Conservation (phyloP, 2,888 invertebrate genomes). For the Cheilosia soror region DNA sequence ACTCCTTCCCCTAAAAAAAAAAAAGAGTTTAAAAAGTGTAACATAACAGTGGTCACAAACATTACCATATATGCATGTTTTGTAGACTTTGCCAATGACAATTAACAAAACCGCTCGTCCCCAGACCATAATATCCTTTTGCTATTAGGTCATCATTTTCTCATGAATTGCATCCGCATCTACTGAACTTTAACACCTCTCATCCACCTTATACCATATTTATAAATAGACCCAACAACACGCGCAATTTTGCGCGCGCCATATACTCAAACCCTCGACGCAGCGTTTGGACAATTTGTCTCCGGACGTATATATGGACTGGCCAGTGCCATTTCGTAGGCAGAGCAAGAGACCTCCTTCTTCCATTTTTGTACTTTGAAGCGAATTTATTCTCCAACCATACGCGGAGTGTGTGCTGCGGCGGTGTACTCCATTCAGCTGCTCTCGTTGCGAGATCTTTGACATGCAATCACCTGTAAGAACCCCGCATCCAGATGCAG, state of each 20-base stretch:
- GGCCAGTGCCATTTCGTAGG: slow-evolving; percentile 63
- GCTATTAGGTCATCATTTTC: slow-evolving; percentile 55
- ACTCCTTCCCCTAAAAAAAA: too few relatives aligned
- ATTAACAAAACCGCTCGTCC: too few relatives aligned
- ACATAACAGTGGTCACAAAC: too few relatives aligned
- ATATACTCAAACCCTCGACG: slow-evolving; percentile 21
- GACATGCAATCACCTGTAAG: slow-evolving; percentile 69
- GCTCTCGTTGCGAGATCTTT: slow-evolving; percentile 56
- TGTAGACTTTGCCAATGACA: too few relatives aligned
- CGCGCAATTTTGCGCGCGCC: slow-evolving; percentile 45
- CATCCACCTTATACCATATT: slow-evolving; percentile 8
- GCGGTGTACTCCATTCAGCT: slow-evolving; percentile 11
- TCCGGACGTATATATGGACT: slow-evolving; percentile 65
- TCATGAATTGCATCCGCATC: slow-evolving; percentile 44
- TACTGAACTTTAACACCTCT: slow-evolving; percentile 45
- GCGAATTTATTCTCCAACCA: slow-evolving; percentile 65
- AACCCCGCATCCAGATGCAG: slow-evolving; percentile 44
- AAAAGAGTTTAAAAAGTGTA: too few relatives aligned
- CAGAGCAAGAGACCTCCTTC: slow-evolving; percentile 38
- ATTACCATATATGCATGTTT: too few relatives aligned
- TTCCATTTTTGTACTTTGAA: slow-evolving; percentile 64
- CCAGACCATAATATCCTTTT: neutral
- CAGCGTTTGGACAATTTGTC: slow-evolving; percentile 71
- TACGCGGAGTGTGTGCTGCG: slow-evolving; percentile 48
- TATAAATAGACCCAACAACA: slow-evolving; percentile 12